Percentiles rank a stretch among this genome's conserved stretches.
phyloP scores from a whole-genome alignment of 2,113 vertebrate species.

The Carollia perspicillata region DNA sequence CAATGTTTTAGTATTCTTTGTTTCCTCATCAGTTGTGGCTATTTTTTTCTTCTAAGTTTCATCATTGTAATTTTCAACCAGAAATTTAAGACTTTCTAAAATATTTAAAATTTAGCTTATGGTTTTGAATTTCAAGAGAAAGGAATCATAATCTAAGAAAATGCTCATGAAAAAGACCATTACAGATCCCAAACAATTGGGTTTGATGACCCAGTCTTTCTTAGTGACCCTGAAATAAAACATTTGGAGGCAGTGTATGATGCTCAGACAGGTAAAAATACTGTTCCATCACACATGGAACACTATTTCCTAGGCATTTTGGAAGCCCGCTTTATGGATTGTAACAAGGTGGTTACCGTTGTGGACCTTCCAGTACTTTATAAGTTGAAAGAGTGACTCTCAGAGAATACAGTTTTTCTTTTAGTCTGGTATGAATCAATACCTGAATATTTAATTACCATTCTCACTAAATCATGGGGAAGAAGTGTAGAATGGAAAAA shows the following conservation, averaged over 20 bases:
- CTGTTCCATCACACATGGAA: background rate
- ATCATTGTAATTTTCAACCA: slow-evolving; percentile 55
- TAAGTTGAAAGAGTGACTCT: slow-evolving; percentile 47
- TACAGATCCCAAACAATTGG: slow-evolving; percentile 35
- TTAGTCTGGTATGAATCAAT: slow-evolving; percentile 53
- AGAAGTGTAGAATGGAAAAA: slow-evolving; percentile 44
- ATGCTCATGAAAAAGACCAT: slow-evolving; percentile 41
- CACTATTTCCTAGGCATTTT: slow-evolving; percentile 18
- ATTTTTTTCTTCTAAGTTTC: slow-evolving; percentile 48
- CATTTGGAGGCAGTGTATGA: background rate
- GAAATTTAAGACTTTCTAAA: slow-evolving; percentile 59
- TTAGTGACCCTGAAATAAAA: slow-evolving; percentile 22
- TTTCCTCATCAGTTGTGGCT: slow-evolving; percentile 32
- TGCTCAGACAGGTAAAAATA: slow-evolving; percentile 14
- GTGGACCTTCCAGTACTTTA: slow-evolving; percentile 8
- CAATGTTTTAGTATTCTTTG: slow-evolving; percentile 26
- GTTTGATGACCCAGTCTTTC: slow-evolving; percentile 35
- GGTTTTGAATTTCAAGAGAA: slow-evolving; percentile 63
- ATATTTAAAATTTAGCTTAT: slow-evolving; percentile 58
- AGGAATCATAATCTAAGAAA: slow-evolving; percentile 63
- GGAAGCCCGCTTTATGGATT: slow-evolving; percentile 23
- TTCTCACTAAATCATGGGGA: slow-evolving; percentile 75
- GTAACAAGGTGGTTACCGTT: background rate
- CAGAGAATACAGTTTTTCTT: slow-evolving; percentile 46
- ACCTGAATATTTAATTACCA: slow-evolving; percentile 59